Percentiles rank a stretch among this genome's conserved stretches.
These are phyloP conservation scores for Anoncus sp. DNA, from an alignment of 2,888 invertebrate genomes.

Conservation along the genomic window DNA sequence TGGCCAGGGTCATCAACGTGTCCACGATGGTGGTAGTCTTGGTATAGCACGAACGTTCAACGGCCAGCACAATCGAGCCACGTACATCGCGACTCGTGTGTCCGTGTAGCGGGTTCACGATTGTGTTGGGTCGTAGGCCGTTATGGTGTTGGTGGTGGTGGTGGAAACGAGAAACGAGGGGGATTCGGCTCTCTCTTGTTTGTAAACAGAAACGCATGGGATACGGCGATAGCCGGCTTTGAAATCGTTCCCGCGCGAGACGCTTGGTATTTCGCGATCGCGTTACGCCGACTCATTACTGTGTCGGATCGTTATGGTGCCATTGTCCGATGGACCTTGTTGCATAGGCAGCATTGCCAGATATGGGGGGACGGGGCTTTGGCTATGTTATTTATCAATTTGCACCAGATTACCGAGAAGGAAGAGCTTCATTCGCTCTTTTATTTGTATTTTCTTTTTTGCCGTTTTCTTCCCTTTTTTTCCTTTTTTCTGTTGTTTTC, in stretches of 20 bases:
- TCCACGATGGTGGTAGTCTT: conserved; percentile 16
- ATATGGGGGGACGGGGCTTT: background rate
- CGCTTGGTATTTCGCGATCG: conserved; percentile 49
- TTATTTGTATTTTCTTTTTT: conserved; percentile 8
- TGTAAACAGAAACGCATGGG: conserved; percentile 76
- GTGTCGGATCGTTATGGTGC: conserved; percentile 16
- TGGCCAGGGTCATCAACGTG: conserved; percentile 7
- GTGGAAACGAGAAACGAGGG: conserved; percentile 49
- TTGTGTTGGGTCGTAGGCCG: conserved; percentile 46
- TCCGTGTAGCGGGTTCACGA: conserved; percentile 22
- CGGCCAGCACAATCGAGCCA: conserved; percentile 12
- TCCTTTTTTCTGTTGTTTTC: conserved; percentile 9
- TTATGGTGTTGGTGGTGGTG: conserved; percentile 35
- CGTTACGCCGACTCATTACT: conserved; percentile 48
- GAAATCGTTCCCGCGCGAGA: conserved; percentile 51
- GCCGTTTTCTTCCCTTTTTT: conserved; percentile 15
- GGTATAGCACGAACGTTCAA: background rate
- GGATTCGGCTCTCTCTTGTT: conserved; percentile 71
- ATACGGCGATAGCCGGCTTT: conserved; percentile 52
- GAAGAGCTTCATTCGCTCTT: conserved; percentile 13
- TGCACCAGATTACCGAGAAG: conserved; percentile 10
- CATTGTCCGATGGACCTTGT: conserved; percentile 15
- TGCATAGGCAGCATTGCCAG: conserved; percentile 16
- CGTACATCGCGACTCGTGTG: background rate
- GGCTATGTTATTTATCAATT: conserved; percentile 31